Evolutionary conservation across 2,797 vertebrate genomes (phyloP), one percentile per base, ranked within the genome.

Genomic region (Poeciliopsis turneri): DNA sequence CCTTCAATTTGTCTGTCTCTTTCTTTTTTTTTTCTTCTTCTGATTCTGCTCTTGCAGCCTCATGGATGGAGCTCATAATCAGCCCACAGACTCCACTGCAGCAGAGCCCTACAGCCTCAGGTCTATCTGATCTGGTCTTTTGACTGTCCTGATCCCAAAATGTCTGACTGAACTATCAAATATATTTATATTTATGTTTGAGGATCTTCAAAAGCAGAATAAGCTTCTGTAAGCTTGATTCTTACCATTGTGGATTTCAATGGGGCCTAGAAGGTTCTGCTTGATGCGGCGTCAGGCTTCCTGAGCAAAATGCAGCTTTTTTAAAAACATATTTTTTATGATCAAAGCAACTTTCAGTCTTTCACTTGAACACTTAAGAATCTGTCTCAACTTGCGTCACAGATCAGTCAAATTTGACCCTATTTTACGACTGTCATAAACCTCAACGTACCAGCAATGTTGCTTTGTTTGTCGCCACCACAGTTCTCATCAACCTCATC

Each of bases 11-110:
- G 76, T 66, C 75, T 73, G 51, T 77, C 51, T 39, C 61, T 39
- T 39, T 64, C 72, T 36, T 77, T 28, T 82, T 39, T 39, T 64
- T 74, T 36, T 77, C n/a, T 82, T 68, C 76, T 70, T 85, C 87
- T 88, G 87, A 84, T 80, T 89, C 87, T 87, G 77, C 82, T 88
- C 86, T 90, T 92, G 90, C 87, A 93, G 89, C 85, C 78, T 82
- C 13, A n/a, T 86, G 82, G 86, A 87, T 77, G 20, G 15, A 76
- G 69, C 75, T 74, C 33, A 66, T 36, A 3, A 82, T 13, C 69
- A 51, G 75, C 85, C 80, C 80, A 74, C 85, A 82, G 82, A 75
- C 76, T 83, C 74, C 79, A 90, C 92, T 90, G 92, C 92, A 93
- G 91, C 90, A 82, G 20, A 85, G 78, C 83, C 82, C 84, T 51